Evolutionary conservation across 2,113 vertebrate species (phyloP).

Genomic region (Platycercus adscitus): DNA sequence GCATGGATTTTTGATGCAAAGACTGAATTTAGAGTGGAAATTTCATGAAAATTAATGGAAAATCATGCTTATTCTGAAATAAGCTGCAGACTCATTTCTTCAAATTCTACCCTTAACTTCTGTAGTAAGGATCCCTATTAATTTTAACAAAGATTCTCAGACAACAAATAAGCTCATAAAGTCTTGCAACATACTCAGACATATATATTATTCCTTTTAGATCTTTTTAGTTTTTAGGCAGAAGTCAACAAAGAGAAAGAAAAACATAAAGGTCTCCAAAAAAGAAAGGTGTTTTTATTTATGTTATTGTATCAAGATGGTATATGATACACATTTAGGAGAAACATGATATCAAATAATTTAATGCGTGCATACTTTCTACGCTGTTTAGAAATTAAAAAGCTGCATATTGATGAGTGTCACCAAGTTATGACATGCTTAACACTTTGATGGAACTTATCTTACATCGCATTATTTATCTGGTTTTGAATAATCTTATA

Average conservation of each 20-base stretch:
- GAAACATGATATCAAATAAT: not conserved
- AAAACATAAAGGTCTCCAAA: not conserved
- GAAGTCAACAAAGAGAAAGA: not conserved
- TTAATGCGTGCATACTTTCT: not conserved
- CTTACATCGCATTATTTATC: not conserved
- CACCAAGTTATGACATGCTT: not conserved
- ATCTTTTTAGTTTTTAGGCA: not conserved
- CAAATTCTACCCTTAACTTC: not conserved
- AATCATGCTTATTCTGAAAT: not conserved
- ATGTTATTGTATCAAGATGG: not conserved
- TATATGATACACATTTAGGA: not conserved
- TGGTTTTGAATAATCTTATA: not conserved
- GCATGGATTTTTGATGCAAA: not conserved
- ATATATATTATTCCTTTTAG: not conserved
- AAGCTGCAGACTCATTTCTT: not conserved
- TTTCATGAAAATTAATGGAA: not conserved
- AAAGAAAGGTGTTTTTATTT: not conserved
- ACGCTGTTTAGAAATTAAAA: not conserved
- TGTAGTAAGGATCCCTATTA: accelerated
- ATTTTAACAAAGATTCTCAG: not conserved
- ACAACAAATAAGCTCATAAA: not conserved
- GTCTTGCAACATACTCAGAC: not conserved
- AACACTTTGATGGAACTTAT: not conserved
- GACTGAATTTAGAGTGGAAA: not conserved
- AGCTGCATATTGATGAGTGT: accelerated